Evolutionary conservation across 1,140 invertebrate species (phyloP), one percentile per base, ranked within the genome.

Genomic region (Maniola jurtina): DNA sequence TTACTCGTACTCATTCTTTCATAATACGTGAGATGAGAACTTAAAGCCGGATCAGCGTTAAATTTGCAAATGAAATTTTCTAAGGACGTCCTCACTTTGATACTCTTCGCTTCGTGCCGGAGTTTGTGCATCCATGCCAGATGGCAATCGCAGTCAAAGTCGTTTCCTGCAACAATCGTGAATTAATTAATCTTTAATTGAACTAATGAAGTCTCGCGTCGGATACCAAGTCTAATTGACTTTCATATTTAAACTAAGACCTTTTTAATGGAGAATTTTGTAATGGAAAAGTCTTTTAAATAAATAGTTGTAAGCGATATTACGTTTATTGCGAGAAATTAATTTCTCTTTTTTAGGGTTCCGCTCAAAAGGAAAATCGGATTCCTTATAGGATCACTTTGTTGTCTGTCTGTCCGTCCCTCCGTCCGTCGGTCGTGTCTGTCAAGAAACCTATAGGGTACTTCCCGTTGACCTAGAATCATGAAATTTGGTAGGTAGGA

Each of bases 111-210:
- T 75, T 95, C 94, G 81, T 95, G 95, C 68, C 93, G 93, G 67
- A 96, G 85, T 64, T 92, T 92, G 86, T 95, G 94, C 88, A 96
- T 94, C 95, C 95, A 96, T 15, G 93, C 92, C 70, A 96, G 91
- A 68, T 95, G 94, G 82, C 95, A 96, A 88, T 96, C 95, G 89
- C 95, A 96, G 76, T 93, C 92, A 86, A 96, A 94, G 77, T 94
- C 93, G 89, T 96, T 96, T 74, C 94, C 95, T 96, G 93, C 59
- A 88, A 89, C 77, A 89, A 82, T 80, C 61, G 66, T 64, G 65
- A 52, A 59, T 83, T 77, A 76, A 81, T 83, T 80, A 84, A 77
- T 78, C 65, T 48, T 58, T 77, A 73, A 81, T 81, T 80, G 66
- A 66, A 73, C 59, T 73, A 78, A 74, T 75, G 64, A 74, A 68